Percentiles rank a stretch among this genome's conserved stretches.
Evolutionary conservation across 1,140 invertebrate genomes (phyloP).

Genomic region (Venustaconcha ellipsiformis): DNA sequence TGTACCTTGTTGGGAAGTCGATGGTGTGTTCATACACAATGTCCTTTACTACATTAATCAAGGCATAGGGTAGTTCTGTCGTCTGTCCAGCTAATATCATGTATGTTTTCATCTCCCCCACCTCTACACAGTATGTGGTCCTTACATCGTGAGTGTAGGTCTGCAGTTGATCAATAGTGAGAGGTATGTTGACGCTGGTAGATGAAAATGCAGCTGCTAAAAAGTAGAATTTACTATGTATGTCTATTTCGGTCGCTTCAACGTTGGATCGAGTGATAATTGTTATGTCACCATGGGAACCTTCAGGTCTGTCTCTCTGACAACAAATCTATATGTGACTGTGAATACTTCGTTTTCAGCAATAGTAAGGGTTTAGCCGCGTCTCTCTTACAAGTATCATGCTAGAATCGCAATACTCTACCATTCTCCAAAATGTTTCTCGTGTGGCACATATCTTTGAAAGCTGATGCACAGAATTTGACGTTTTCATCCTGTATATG

Average conservation of each 20-base stretch:
- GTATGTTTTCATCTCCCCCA: background rate
- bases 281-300: background rate
- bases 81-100: slow-evolving; percentile 2
- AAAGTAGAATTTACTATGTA: no score
- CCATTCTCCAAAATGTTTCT: background rate
- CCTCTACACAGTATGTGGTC: no score
- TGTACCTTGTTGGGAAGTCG: no score
- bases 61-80: no score
- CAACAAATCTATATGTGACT: slow-evolving; percentile 5
- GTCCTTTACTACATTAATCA: no score
- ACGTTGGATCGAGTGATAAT: slow-evolving; percentile 1
- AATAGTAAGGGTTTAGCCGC: background rate
- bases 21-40: slow-evolving; percentile 1
- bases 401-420: background rate
- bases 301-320: background rate
- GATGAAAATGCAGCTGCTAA: background rate
- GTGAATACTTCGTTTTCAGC: slow-evolving; percentile 3
- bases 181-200: background rate
- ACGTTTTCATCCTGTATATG: background rate
- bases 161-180: background rate
- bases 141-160: no score
- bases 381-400: slow-evolving; percentile 4
- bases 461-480: background rate
- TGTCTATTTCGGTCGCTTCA: background rate
- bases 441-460: slow-evolving; percentile 5